phyloP scores from a whole-genome alignment of 2,113 vertebrate species.

The Alouatta palliata region DNA sequence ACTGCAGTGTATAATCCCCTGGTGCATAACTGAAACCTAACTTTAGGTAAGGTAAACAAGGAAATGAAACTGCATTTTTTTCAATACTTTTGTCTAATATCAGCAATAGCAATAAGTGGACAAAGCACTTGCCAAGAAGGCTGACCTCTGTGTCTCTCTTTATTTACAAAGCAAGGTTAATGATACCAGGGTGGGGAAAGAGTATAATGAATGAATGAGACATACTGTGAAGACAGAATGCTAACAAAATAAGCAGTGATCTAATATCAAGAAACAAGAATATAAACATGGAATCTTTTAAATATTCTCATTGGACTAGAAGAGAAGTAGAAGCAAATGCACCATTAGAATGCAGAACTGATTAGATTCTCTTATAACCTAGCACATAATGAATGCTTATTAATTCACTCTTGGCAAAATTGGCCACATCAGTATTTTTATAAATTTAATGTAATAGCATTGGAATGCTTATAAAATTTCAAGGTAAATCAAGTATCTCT shows the following conservation, averaged over 20 bases:
- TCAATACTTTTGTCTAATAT: slow-evolving; percentile 46
- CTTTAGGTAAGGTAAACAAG: slow-evolving; percentile 40
- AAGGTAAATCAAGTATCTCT: background rate
- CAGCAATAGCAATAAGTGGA: slow-evolving; percentile 45
- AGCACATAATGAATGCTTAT: background rate
- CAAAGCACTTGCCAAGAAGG: slow-evolving; percentile 53
- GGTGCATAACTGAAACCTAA: slow-evolving; percentile 32
- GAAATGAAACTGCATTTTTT: slow-evolving; percentile 21
- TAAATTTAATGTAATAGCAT: background rate
- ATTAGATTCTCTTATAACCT: background rate
- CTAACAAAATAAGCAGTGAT: background rate
- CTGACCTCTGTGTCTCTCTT: slow-evolving; percentile 56
- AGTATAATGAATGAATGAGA: slow-evolving; percentile 18
- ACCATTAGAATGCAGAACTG: background rate
- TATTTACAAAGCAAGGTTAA: slow-evolving; percentile 71
- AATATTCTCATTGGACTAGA: background rate
- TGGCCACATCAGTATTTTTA: background rate
- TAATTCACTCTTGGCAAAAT: slow-evolving; percentile 29
- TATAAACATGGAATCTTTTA: background rate
- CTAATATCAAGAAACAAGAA: background rate
- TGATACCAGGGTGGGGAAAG: slow-evolving; percentile 12
- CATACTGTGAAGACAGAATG: background rate
- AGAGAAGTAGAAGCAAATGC: background rate
- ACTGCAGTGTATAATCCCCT: background rate
- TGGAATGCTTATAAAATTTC: background rate